Conservation (phyloP, 2,113 vertebrate species). For the Menidia beryllina region DNA sequence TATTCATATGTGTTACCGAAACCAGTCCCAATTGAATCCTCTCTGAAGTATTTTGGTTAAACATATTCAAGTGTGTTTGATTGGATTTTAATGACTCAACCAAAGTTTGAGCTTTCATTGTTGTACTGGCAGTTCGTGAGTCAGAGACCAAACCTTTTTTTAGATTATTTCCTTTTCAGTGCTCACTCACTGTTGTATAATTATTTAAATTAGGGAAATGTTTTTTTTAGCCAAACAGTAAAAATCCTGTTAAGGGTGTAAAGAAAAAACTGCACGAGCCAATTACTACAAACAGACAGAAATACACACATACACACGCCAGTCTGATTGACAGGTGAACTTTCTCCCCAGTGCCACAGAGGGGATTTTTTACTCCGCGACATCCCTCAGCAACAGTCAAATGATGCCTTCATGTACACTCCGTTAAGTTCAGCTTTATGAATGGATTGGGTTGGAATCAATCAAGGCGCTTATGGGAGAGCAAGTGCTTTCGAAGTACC, state of each 20-base stretch:
- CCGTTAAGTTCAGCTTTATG: background rate
- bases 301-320: slow-evolving; percentile 28
- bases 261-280: slow-evolving; percentile 20
- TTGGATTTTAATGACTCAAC: background rate
- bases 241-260: slow-evolving; percentile 9
- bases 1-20: too few relatives aligned
- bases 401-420: slow-evolving; percentile 63
- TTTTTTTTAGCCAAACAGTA: too few relatives aligned
- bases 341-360: slow-evolving; percentile 18
- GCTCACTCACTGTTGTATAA: background rate
- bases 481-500: background rate
- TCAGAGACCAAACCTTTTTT: too few relatives aligned
- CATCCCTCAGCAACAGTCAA: slow-evolving; percentile 82
- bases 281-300: slow-evolving; percentile 44
- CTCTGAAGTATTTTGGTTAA: background rate
- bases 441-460: background rate
- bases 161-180: background rate
- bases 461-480: background rate
- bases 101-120: background rate
- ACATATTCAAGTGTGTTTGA: background rate
- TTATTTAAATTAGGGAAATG: too few relatives aligned
- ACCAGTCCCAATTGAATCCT: too few relatives aligned
- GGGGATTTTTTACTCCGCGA: slow-evolving; percentile 66
- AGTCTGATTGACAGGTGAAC: slow-evolving; percentile 51
- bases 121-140: background rate